Evolutionary conservation across 53 echinoderm and acorn worm species (phyloP).

Genomic region (Apostichopus leukothele): DNA sequence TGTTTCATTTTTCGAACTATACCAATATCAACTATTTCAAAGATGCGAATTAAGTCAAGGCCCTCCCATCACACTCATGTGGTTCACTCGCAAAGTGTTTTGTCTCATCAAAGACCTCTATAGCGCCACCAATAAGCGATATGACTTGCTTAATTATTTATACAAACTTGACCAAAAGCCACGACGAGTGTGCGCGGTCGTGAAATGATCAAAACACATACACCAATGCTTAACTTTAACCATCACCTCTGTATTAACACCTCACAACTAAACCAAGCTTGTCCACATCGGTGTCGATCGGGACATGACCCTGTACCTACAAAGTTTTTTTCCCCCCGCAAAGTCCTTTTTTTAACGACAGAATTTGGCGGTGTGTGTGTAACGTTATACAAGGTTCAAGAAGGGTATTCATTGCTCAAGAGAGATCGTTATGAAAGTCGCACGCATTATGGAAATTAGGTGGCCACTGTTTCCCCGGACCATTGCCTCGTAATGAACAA

Average conservation of each 20-base stretch:
- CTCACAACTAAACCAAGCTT: constrained; percentile 25
- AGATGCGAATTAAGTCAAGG: no score
- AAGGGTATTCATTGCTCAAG: constrained; percentile 24
- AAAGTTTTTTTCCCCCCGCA: neutral
- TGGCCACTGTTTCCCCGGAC: constrained; percentile 25
- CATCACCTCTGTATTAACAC: constrained; percentile 21
- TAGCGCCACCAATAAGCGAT: constrained; percentile 20
- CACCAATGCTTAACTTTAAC: constrained; percentile 4
- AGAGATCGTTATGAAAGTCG: constrained; percentile 33
- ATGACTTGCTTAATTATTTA: neutral
- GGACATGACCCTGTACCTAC: constrained; percentile 20
- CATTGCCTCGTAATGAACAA: constrained; percentile 21
- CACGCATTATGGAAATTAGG: constrained; percentile 48
- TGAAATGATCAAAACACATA: neutral
- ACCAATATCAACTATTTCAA: no score
- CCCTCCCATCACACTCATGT: no score
- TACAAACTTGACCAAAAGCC: neutral
- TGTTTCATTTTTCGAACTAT: no score
- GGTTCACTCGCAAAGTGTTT: no score
- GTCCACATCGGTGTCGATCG: neutral
- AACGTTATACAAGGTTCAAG: neutral
- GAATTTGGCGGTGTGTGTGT: constrained; percentile 1
- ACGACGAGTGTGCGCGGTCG: neutral
- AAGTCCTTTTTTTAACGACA: neutral
- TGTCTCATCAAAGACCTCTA: neutral